Base-by-base conservation (phyloP, 2,888 invertebrate species). In the Acleris laterana region DNA sequence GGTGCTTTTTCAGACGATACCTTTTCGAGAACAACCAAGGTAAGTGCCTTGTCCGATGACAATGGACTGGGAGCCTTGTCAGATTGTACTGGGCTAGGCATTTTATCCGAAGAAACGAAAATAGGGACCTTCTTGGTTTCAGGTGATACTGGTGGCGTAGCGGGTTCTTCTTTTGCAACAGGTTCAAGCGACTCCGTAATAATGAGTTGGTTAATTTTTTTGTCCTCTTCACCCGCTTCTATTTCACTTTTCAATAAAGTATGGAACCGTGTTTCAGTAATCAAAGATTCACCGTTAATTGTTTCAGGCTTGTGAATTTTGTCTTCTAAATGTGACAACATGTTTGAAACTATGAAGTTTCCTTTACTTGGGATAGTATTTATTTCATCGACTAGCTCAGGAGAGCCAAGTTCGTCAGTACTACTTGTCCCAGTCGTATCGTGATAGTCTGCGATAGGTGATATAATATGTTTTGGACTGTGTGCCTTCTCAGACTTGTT, bases 31-130 rank as follows among this genome's bases (percentile, higher is more conserved):
- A 53, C 22, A 16, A 22, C 17, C 6, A 55, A 49, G 38, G 55
- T 59, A 9, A 6, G 25, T 9, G 62, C 19, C 16, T 50, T 51
- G 4, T 57, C 56, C 4, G 60, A 60, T 9, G 22, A 16, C 5
- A 13, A n/a, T 2, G 32, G 32, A 2, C 32, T 32, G 11, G 32
- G 32, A 3, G 9, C 50, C 4, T 68, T 68, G 0, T 69, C 59
- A 16, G 64, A 63, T 11, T 13, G 17, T 16, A 16, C 16, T 0
- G 20, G 49, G 5, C 51, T 51, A 32, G 9, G 9, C 9, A 16
- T 42, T 13, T 62, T 56, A 3, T 56, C 62, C 16, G 62, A 63
- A 1, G 57, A 57, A 6, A 51, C 46, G 2, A 22, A 59, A 16
- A 55, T 60, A 13, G 16, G 20, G 16, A 38, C 28, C n/a, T 28